Percentiles rank a stretch among this genome's conserved stretches.
Evolutionary conservation across 2,888 invertebrate species (phyloP).

Genomic region (Baccha elongata): DNA sequence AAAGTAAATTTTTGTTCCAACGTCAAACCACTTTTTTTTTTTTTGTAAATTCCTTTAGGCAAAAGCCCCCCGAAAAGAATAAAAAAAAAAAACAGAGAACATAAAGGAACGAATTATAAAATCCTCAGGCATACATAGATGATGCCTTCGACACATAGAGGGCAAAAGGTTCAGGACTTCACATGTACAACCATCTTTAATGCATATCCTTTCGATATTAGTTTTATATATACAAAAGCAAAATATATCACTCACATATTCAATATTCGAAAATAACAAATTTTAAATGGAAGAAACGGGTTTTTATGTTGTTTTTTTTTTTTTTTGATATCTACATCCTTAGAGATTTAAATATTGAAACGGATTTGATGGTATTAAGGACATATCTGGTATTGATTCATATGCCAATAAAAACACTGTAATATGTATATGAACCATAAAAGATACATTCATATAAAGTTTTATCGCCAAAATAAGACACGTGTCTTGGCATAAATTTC

Average conservation of each 20-base stretch:
- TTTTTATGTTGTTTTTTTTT: background rate
- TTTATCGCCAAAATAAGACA: background rate
- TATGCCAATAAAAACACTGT: conserved; percentile 47
- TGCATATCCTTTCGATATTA: conserved; percentile 38
- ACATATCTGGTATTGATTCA: conserved; percentile 59
- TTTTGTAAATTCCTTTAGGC: conserved; percentile 1
- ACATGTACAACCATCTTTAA: conserved; percentile 3
- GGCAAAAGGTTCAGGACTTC: background rate
- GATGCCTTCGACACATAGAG: background rate
- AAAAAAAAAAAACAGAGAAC: background rate
- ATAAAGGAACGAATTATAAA: conserved; percentile 5
- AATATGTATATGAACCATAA: conserved; percentile 29
- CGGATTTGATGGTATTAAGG: conserved; percentile 60
- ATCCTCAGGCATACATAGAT: conserved; percentile 1
- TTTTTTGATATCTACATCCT: conserved; percentile 6
- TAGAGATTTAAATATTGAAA: conserved; percentile 64
- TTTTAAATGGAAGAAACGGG: conserved; percentile 1
- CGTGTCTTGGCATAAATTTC: conserved; percentile 12
- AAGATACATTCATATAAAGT: background rate
- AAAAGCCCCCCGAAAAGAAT: background rate
- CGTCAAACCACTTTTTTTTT: background rate
- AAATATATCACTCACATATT: conserved; percentile 54
- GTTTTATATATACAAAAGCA: conserved; percentile 54
- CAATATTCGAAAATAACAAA: conserved; percentile 42
- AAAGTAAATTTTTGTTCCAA: conserved; percentile 1